Evolutionary conservation across 2,113 vertebrate species (phyloP).

Genomic region (Passer montanus): DNA sequence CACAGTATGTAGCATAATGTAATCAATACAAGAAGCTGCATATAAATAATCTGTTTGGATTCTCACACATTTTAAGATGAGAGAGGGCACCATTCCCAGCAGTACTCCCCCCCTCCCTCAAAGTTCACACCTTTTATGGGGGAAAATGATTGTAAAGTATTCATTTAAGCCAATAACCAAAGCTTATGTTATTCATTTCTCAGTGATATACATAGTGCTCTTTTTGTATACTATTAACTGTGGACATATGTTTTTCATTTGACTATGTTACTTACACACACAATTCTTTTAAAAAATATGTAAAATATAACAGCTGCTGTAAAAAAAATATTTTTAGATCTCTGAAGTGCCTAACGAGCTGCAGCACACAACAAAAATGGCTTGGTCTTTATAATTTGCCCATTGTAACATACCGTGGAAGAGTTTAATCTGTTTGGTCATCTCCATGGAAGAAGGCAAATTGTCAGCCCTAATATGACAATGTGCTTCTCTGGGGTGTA

Average conservation of each 20-base stretch:
- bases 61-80: conserved; percentile 74
- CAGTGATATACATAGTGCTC: conserved; percentile 67
- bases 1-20: conserved; percentile 68
- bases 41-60: conserved; percentile 77
- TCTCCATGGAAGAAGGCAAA: background rate
- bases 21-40: conserved; percentile 72
- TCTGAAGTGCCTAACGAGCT: conserved; percentile 64
- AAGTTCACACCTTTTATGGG: conserved; percentile 71
- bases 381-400: conserved; percentile 50
- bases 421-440: conserved; percentile 25
- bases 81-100: conserved; percentile 73
- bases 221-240: conserved; percentile 73
- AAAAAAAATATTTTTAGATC: conserved; percentile 71
- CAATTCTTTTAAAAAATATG: conserved; percentile 66
- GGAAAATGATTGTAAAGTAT: conserved; percentile 74
- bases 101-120: conserved; percentile 53
- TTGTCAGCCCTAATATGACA: background rate
- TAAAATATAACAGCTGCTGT: conserved; percentile 72
- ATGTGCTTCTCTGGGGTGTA: background rate
- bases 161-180: conserved; percentile 74
- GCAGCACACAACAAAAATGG: conserved; percentile 60
- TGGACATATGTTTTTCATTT: conserved; percentile 74
- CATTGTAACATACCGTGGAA: background rate
- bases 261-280: conserved; percentile 68
- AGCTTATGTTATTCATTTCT: conserved; percentile 68